These are phyloP conservation scores for Drosophila cardini DNA, from an alignment of 1,140 invertebrate genomes.

Conservation along the genomic window DNA sequence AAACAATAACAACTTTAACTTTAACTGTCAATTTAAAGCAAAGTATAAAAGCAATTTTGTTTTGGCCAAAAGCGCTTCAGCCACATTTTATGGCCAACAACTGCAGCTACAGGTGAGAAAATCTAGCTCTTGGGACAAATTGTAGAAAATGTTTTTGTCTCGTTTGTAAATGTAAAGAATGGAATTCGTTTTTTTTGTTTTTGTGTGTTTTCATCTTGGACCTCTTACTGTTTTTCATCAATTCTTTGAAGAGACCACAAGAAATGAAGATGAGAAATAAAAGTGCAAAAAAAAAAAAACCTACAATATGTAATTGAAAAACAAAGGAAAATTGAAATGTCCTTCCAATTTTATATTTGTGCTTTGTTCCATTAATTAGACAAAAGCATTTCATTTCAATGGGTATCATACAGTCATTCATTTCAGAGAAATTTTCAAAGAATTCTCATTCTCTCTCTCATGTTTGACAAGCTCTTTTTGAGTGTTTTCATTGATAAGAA, in stretches of 20 bases:
- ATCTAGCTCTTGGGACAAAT: conserved; percentile 61
- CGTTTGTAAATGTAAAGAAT: conserved; percentile 33
- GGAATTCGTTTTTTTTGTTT: conserved; percentile 52
- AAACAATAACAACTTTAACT: conserved; percentile 32
- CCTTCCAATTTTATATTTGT: neutral
- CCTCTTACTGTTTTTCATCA: conserved; percentile 21
- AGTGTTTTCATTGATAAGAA: conserved; percentile 36
- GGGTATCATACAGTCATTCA: conserved; percentile 7
- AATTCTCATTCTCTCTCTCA: neutral
- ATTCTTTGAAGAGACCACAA: conserved; percentile 12
- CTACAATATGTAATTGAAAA: conserved; percentile 23
- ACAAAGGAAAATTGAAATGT: conserved; percentile 12
- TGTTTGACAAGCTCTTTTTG: conserved; percentile 23
- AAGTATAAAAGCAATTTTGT: conserved; percentile 62
- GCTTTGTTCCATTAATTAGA: conserved; percentile 11
- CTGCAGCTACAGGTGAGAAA: conserved; percentile 43
- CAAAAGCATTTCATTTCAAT: neutral
- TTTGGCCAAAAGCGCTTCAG: conserved; percentile 29
- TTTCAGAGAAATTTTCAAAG: neutral
- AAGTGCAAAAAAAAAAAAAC: too few relatives aligned
- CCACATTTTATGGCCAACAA: conserved; percentile 13
- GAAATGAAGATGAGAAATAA: neutral
- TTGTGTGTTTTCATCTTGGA: conserved; percentile 36
- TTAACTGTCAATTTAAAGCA: conserved; percentile 13
- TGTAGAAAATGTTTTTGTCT: conserved; percentile 32